Evolutionary conservation across 2,113 vertebrate genomes (phyloP).

Genomic region (western clawed frog (Xenopus tropicalis)): UCB_Xtro_10.0 CM004443.2:210332501-210333000

Average conservation of each 20-base stretch:
- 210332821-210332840: constrained; percentile 22
- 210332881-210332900: constrained; percentile 24
- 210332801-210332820: constrained; percentile 46
- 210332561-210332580: constrained; percentile 48
- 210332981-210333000: no score
- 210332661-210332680: constrained; percentile 59
- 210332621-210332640: constrained; percentile 56
- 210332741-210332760: constrained; percentile 57
- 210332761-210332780: constrained; percentile 55
- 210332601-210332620: constrained; percentile 50
- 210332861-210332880: neutral
- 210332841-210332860: neutral
- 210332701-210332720: constrained; percentile 56
- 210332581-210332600: constrained; percentile 48
- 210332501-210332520: neutral
- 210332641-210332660: constrained; percentile 54
- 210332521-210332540: constrained; percentile 7
- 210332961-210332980: no score
- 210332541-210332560: constrained; percentile 22
- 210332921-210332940: constrained; percentile 2
- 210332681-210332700: constrained; percentile 59
- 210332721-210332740: constrained; percentile 55
- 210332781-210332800: constrained; percentile 53
- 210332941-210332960: neutral
- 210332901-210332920: constrained; percentile 6